A percentile compares a stretch with the other conserved stretches of the same genome.
These are phyloP conservation scores for Cettia cetti DNA, from an alignment of 2,113 vertebrate genomes.

Conservation along the genomic window DNA sequence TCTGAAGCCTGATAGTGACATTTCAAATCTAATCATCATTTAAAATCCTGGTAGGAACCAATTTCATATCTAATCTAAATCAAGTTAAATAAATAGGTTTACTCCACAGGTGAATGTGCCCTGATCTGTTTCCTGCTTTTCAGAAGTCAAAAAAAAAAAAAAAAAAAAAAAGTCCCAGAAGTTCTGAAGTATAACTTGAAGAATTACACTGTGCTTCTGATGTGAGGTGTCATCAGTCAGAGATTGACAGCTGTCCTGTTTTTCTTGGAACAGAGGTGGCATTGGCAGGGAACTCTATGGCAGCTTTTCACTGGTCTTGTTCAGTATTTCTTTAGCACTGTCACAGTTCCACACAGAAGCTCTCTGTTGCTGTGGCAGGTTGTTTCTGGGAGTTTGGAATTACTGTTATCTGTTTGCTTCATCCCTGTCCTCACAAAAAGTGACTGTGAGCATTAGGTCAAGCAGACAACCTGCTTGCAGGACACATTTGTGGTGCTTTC, in stretches of 20 bases:
- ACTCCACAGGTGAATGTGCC: neutral
- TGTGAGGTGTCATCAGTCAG: neutral
- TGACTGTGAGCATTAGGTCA: neutral
- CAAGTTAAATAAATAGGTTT: neutral
- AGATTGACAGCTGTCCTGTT: neutral
- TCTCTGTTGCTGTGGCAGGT: neutral
- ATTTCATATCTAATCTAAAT: conserved; percentile 32
- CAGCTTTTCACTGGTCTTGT: neutral
- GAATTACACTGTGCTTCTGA: neutral
- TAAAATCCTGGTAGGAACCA: conserved; percentile 5
- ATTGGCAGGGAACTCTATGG: neutral
- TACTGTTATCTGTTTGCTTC: neutral
- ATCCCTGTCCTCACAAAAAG: neutral
- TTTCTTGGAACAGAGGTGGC: neutral
- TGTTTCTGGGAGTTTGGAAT: neutral
- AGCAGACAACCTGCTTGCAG: neutral
- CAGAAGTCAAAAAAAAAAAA: neutral
- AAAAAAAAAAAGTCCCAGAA: neutral
- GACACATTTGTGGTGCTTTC: neutral
- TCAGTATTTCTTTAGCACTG: neutral
- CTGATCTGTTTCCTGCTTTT: neutral
- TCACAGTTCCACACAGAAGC: neutral
- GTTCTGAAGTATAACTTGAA: neutral
- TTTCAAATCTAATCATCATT: conserved; percentile 28
- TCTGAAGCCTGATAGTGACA: neutral